These are phyloP conservation scores for Eupithecia inturbata DNA, from an alignment of 2,888 invertebrate species.

Conservation along the genomic window DNA sequence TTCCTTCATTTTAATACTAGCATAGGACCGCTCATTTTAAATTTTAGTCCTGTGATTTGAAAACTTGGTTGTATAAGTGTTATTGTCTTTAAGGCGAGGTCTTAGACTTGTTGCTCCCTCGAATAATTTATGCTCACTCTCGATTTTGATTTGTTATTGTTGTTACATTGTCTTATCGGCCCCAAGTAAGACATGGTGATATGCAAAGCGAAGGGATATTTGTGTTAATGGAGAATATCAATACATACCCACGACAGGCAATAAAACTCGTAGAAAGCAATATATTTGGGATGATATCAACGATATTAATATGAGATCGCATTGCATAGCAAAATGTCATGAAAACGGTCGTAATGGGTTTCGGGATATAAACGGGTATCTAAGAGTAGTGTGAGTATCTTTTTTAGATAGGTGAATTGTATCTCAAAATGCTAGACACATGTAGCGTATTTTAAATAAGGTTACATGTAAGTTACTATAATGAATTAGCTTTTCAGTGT, in stretches of 20 bases:
- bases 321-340: constrained; percentile 30
- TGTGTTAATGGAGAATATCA: constrained; percentile 23
- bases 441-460: constrained; percentile 52
- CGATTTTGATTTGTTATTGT: constrained; percentile 36
- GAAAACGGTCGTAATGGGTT: constrained; percentile 45
- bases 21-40: constrained; percentile 33
- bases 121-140: constrained; percentile 29
- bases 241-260: constrained; percentile 17
- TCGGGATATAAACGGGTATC: constrained; percentile 81
- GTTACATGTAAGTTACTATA: constrained; percentile 63
- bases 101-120: constrained; percentile 47
- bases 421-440: constrained; percentile 73
- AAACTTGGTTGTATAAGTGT: constrained; percentile 56
- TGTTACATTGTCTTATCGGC: constrained; percentile 28
- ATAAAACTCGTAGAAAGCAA: constrained; percentile 24
- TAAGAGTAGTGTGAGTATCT: constrained; percentile 67
- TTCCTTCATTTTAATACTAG: constrained; percentile 4
- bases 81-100: constrained; percentile 52
- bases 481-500: constrained; percentile 82
- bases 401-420: constrained; percentile 74
- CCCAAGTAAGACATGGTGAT: constrained; percentile 26
- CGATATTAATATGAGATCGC: constrained; percentile 19
- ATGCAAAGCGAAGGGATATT: constrained; percentile 27
- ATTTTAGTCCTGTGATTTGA: constrained; percentile 60
- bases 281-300: constrained; percentile 15